Evolutionary conservation across 2,113 vertebrate species (phyloP).

Genomic region (human (Homo sapiens)): GRCh38 chr11:107417001-107417500

Average conservation of each 20-base stretch:
- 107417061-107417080: background rate
- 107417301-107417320: background rate
- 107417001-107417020: background rate
- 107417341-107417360: background rate
- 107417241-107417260: background rate
- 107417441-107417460: background rate
- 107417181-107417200: background rate
- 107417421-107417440: background rate
- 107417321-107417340: background rate
- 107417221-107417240: background rate
- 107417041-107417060: background rate
- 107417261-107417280: background rate
- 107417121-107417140: background rate
- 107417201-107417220: background rate
- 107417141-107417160: background rate
- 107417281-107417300: background rate
- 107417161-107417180: background rate
- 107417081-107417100: background rate
- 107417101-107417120: background rate
- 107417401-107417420: background rate
- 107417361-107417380: constrained; percentile 10
- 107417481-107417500: background rate
- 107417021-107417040: background rate
- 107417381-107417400: background rate
- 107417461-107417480: background rate